Percentiles rank a stretch among this genome's conserved stretches.
Evolutionary conservation across 2,113 vertebrate species (phyloP).

Genomic region (Prinia subflava): DNA sequence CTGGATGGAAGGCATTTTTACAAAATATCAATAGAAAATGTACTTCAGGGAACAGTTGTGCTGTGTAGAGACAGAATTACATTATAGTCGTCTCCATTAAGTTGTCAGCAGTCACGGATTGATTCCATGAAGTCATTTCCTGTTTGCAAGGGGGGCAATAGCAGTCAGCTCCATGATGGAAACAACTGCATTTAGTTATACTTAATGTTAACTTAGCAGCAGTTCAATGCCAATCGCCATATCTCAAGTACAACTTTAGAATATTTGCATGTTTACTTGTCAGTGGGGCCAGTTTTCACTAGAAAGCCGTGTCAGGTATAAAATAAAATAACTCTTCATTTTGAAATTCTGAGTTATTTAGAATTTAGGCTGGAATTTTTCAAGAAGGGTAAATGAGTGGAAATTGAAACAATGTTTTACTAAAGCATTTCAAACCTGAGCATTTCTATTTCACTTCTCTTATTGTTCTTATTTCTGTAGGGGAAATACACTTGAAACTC

Average conservation of each 20-base stretch:
- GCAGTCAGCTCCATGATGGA: not conserved
- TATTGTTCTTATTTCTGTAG: not conserved
- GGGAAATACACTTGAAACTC: not conserved
- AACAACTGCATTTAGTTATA: not conserved
- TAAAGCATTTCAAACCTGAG: not conserved
- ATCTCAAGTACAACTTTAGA: not conserved
- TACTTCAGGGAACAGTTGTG: not conserved
- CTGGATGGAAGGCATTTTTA: not conserved
- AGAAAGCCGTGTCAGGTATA: rapidly evolving
- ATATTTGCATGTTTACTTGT: not conserved
- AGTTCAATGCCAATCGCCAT: not conserved
- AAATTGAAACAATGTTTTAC: not conserved
- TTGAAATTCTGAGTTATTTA: not conserved
- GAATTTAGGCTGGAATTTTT: not conserved
- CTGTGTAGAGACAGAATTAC: not conserved
- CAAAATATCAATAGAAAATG: constrained; percentile 26
- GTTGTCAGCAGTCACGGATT: not conserved
- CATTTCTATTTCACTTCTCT: not conserved
- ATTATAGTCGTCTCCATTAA: not conserved
- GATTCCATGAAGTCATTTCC: constrained; percentile 33
- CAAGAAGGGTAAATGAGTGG: not conserved
- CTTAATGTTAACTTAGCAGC: not conserved
- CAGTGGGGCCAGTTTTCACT: not conserved
- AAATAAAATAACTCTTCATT: not conserved
- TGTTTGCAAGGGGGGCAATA: not conserved